Evolutionary conservation across 2,888 invertebrate species (phyloP).

Genomic region (Drosophila suboccidentalis): DNA sequence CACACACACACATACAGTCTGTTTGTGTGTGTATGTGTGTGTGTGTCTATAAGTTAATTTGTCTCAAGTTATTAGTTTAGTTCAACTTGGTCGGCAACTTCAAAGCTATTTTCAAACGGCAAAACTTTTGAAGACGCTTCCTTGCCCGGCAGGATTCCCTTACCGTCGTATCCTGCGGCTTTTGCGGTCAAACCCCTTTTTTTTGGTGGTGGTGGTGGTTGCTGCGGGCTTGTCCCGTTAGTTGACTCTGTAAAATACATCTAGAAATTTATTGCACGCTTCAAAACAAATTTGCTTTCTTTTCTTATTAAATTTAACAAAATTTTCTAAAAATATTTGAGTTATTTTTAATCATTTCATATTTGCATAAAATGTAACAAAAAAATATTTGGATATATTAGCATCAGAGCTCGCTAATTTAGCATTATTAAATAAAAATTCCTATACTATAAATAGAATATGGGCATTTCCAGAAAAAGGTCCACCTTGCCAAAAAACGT

Average conservation of each 20-base stretch:
- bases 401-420: too few species aligned
- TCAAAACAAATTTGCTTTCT: not conserved
- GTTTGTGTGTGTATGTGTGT: conserved; percentile 4
- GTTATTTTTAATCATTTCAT: not conserved
- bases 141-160: conserved; percentile 7
- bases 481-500: too few species aligned
- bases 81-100: conserved; percentile 40
- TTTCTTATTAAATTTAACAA: not conserved
- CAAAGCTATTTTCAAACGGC: conserved; percentile 48
- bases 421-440: too few species aligned
- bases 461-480: too few species aligned
- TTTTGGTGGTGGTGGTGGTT: conserved; percentile 5
- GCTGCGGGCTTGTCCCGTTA: conserved; percentile 7
- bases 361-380: not conserved
- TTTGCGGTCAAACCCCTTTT: conserved; percentile 59
- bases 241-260: conserved; percentile 1
- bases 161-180: conserved; percentile 47
- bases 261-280: not conserved
- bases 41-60: conserved; percentile 55
- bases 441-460: too few species aligned
- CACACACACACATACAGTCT: not conserved
- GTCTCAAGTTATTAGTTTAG: conserved; percentile 62
- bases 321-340: not conserved
- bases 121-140: conserved; percentile 42
- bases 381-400: too few species aligned